Conservation (phyloP, 2,113 vertebrate genomes). For the Taxidea taxus region DNA sequence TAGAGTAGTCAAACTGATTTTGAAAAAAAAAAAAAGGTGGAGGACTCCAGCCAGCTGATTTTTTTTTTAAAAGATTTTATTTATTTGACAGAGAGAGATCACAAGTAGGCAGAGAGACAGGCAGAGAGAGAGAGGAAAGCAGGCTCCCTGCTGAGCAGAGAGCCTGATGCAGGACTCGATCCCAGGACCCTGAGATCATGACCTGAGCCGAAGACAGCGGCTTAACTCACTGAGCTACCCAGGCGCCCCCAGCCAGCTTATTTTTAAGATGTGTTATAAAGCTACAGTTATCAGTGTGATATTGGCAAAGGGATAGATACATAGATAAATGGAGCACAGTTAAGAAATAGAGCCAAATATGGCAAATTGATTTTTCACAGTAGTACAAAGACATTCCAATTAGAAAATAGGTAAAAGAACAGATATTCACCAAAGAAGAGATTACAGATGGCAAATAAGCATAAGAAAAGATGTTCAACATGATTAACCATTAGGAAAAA, state of each 20-base stretch:
- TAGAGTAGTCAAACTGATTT: background rate
- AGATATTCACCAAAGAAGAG: background rate
- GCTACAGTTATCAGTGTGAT: background rate
- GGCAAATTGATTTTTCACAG: background rate
- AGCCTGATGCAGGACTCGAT: too few relatives aligned
- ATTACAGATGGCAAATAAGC: background rate
- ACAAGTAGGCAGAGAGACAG: too few relatives aligned
- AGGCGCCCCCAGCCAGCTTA: background rate
- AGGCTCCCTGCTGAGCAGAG: too few relatives aligned
- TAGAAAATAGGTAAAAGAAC: background rate
- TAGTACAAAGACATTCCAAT: background rate
- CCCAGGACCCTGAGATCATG: too few relatives aligned
- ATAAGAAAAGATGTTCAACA: background rate
- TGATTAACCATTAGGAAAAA: background rate
- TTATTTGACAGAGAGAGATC: too few relatives aligned
- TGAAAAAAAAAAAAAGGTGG: background rate
- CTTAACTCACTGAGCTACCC: too few relatives aligned
- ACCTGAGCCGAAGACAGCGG: too few relatives aligned
- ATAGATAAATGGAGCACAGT: background rate
- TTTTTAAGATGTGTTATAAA: slow-evolving; percentile 6
- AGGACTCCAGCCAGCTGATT: background rate
- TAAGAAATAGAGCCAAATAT: background rate
- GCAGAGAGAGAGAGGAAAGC: too few relatives aligned
- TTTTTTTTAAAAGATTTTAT: too few relatives aligned
- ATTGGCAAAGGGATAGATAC: background rate